Evolutionary conservation across 2,797 vertebrate genomes (phyloP).

Genomic region (Hyperoplus lanceolatus): DNA sequence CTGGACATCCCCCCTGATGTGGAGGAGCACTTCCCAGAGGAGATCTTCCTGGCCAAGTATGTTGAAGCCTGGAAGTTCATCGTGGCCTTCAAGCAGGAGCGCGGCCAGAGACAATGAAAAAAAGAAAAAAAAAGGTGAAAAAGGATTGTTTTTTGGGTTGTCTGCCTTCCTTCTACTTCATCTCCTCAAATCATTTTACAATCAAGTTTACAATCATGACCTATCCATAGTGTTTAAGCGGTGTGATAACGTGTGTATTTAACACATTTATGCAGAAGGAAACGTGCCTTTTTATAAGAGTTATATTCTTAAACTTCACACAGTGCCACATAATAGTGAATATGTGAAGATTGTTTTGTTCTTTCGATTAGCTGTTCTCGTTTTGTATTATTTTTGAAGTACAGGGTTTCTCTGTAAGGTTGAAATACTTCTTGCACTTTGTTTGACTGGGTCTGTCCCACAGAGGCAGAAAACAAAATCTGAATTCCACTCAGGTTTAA

Average conservation of each 20-base stretch:
- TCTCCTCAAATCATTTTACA: neutral
- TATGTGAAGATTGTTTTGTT: conserved; percentile 6
- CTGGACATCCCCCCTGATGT: conserved; percentile 80
- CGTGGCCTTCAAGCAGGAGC: conserved; percentile 83
- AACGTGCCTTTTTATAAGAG: conserved; percentile 57
- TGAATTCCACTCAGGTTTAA: conserved; percentile 60
- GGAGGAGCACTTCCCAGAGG: conserved; percentile 85
- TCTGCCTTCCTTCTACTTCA: conserved; percentile 1
- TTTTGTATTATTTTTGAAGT: conserved; percentile 20
- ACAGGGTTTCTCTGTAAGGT: neutral
- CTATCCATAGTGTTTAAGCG: neutral
- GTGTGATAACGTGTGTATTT: neutral
- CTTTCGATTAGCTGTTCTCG: neutral
- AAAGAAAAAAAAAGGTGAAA: neutral
- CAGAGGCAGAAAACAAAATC: conserved; percentile 21
- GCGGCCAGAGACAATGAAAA: conserved; percentile 65
- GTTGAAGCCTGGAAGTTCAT: conserved; percentile 90
- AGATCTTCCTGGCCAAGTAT: conserved; percentile 86
- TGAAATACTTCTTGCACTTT: conserved; percentile 44
- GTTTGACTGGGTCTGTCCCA: conserved; percentile 24
- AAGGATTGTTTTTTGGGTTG: neutral
- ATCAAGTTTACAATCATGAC: conserved; percentile 61
- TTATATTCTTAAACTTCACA: neutral
- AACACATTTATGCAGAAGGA: conserved; percentile 13
- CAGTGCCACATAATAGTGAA: conserved; percentile 18